Evolutionary conservation across 2,888 invertebrate species (phyloP), one percentile per base, ranked within the genome.

Genomic region (Cylloceria caligata): DNA sequence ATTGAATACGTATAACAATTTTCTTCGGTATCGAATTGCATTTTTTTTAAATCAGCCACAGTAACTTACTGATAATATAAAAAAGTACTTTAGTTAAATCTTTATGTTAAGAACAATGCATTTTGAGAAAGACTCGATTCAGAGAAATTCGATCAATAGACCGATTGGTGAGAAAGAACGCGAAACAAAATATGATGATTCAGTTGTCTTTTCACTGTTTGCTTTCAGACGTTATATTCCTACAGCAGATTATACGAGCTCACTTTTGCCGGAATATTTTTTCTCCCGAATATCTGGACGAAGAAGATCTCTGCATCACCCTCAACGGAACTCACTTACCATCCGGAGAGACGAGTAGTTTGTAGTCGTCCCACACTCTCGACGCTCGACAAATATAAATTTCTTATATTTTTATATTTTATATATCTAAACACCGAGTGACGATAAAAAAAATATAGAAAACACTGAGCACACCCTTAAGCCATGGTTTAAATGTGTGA

Each of bases 351-450:
- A 34, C 2, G 7, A 52, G 27, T 16, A n/a, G 19, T 3, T n/a
- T 11, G 13, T 2, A 1, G n/a, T 7, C 21, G 9, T 62, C 19
- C 45, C 47, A 34, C 24, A 19, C 62, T 49, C 9, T 24, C 72
- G 42, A 72, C 60, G 45, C 30, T 34, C 30, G 72, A 60, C 47
- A 72, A 72, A 60, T 72, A 21, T 72, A 9, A 34, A 72, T 30
- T 4, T n/a, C 9, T 5, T 39, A 36, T 36, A 6, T 36, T 36
- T 36, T 36, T 42, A 13, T 42, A 13, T 13, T 13, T n/a, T n/a
- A 11, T 42, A n/a, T n/a, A 42, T 11, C n/a, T 11, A 42, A 3
- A 13, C 13, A 42, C 5, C 5, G 30, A 30, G 30, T 30, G 24
- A 39, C 13, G 62, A 64, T 39, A 21, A 24, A 21, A 64, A 36